phyloP scores from a whole-genome alignment of 2,797 vertebrate species.

The Pogoniulus pusillus region DNA sequence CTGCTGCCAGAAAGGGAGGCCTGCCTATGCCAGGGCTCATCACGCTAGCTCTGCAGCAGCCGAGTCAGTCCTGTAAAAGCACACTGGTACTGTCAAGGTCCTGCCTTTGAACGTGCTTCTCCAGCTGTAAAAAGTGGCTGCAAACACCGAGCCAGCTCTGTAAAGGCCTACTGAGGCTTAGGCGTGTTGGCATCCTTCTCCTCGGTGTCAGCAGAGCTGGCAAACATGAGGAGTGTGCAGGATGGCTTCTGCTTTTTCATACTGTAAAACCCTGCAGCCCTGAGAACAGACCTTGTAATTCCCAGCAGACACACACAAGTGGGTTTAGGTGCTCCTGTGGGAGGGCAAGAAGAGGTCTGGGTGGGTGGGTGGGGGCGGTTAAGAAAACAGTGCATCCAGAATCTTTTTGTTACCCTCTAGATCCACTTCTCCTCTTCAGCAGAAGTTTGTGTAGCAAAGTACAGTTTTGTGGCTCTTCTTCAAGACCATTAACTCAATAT shows the following conservation, averaged over 20 bases:
- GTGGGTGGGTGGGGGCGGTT: not conserved
- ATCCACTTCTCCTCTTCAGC: slow-evolving; percentile 26
- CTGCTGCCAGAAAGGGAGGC: not conserved
- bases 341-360: not conserved
- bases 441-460: slow-evolving; percentile 35
- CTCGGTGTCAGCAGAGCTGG: slow-evolving; percentile 38
- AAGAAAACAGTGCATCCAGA: slow-evolving; percentile 45
- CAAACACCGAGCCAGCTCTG: slow-evolving; percentile 14
- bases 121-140: slow-evolving; percentile 43
- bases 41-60: not conserved
- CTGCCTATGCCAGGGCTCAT: not conserved
- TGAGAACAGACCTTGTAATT: slow-evolving; percentile 31
- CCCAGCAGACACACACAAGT: slow-evolving; percentile 23
- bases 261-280: slow-evolving; percentile 5
- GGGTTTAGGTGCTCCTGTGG: slow-evolving; percentile 43
- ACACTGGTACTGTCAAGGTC: slow-evolving; percentile 13
- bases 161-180: slow-evolving; percentile 55
- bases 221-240: not conserved
- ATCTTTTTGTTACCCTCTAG: slow-evolving; percentile 30
- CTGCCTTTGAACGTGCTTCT: slow-evolving; percentile 44
- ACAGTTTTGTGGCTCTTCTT: slow-evolving; percentile 63
- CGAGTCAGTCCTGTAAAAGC: slow-evolving; percentile 9
- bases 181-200: slow-evolving; percentile 47
- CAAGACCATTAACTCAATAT: slow-evolving; percentile 63
- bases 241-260: slow-evolving; percentile 24